Percentiles rank a stretch among this genome's conserved stretches.
Conservation (phyloP, 2,888 invertebrate genomes). For the Ferdinandea cuprea region DNA sequence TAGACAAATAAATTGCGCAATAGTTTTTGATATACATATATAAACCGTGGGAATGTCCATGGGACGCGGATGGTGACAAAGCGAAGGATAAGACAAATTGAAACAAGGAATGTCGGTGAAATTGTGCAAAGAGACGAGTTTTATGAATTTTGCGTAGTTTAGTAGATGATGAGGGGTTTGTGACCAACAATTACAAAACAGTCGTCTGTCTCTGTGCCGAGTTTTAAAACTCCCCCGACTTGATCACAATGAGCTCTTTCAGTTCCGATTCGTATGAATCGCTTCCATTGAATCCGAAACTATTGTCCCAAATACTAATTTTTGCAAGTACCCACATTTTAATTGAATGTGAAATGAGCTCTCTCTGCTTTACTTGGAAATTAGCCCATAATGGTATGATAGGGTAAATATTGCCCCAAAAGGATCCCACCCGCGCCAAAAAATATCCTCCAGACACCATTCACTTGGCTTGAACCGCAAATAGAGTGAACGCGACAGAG, state of each 20-base stretch:
- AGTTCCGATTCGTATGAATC: no score
- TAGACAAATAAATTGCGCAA: conserved; percentile 54
- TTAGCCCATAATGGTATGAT: conserved; percentile 25
- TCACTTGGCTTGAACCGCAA: not conserved
- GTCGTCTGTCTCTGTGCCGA: no score
- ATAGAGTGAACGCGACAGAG: not conserved
- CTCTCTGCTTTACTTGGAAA: conserved; percentile 4
- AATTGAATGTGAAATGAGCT: conserved; percentile 32
- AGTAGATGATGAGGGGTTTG: no score
- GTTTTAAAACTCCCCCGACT: no score
- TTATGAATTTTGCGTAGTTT: not conserved
- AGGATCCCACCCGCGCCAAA: not conserved
- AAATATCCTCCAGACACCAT: not conserved
- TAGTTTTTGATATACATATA: conserved; percentile 46
- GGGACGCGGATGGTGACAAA: conserved; percentile 3
- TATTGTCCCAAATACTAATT: not conserved
- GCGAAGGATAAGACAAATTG: not conserved
- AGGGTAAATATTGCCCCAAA: not conserved
- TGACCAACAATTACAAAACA: no score
- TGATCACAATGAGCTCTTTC: no score
- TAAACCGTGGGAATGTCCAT: conserved; percentile 29
- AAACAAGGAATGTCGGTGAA: not conserved
- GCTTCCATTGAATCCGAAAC: no score
- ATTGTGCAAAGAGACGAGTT: not conserved
- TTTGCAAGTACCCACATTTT: not conserved